Evolutionary conservation across 2,888 invertebrate genomes (phyloP).

Genomic region (Leptura quadrifasciata): DNA sequence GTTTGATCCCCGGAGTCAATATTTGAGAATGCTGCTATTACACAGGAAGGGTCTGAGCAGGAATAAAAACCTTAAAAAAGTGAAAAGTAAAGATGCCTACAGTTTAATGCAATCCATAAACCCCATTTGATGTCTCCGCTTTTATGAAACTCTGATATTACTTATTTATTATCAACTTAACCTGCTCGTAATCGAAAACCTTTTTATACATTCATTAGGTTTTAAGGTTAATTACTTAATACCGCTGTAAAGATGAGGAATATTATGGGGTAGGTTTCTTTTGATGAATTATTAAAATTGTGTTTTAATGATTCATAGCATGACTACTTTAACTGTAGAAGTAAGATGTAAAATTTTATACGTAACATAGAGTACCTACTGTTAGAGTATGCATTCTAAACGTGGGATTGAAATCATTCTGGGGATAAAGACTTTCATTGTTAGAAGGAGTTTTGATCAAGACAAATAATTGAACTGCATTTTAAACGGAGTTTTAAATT

Average conservation of each 20-base stretch:
- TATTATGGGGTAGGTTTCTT: conserved; percentile 23
- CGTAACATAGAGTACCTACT: background rate
- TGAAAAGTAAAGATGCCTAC: conserved; percentile 56
- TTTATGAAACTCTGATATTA: conserved; percentile 42
- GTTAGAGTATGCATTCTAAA: background rate
- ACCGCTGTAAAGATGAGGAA: conserved; percentile 24
- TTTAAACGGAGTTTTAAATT: too few species aligned
- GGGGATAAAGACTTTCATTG: background rate
- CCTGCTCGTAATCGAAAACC: conserved; percentile 43
- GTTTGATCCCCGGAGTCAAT: conserved; percentile 68
- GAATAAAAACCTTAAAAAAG: conserved; percentile 55
- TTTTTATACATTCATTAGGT: conserved; percentile 36
- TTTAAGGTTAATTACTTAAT: conserved; percentile 39
- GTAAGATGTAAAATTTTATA: background rate
- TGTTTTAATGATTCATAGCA: conserved; percentile 23
- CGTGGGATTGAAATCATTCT: background rate
- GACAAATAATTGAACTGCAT: too few species aligned
- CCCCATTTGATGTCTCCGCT: conserved; percentile 24
- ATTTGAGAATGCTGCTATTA: conserved; percentile 64
- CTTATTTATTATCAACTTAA: conserved; percentile 53
- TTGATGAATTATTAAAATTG: conserved; percentile 41
- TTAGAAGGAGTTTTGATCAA: background rate
- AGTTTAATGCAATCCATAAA: conserved; percentile 60
- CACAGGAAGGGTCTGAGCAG: conserved; percentile 56
- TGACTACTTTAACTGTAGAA: background rate